Evolutionary conservation across 2,797 vertebrate species (phyloP), one percentile per base, ranked within the genome.

Genomic region (Antennarius maculatus): DNA sequence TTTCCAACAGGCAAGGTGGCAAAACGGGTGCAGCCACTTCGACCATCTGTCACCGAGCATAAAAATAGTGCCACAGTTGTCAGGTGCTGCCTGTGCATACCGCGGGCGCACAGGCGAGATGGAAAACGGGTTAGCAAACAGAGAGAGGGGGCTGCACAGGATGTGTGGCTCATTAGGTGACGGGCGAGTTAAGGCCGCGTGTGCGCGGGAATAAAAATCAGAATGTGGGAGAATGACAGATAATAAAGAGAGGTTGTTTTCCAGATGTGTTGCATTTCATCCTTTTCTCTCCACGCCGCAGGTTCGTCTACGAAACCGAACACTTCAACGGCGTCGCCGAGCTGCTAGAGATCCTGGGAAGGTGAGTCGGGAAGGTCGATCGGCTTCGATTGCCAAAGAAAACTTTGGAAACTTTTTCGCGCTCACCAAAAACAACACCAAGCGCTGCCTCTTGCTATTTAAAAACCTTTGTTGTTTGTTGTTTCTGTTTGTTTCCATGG

Each of bases 231-330:
- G 31, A 34, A 34, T 34, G 2, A 34, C 7, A 34, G 7, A 34
- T 34, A 34, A 34, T 8, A 14, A 5, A 43, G 13, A 43, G 42
- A 2, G 2, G 42, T 14, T 6, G 15, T 17, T 46, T 46, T 46
- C 23, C 49, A 3, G 17, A 2, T 53, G 63, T 46, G 6, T 10
- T 17, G 12, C 16, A 28, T 60, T 66, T 63, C 5, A 43, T 59
- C 0, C 16, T 17, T 48, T 57, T 56, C 9, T 43, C 31, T 81
- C 51, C 18, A 31, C 55, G 17, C 61, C 75, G 74, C 81, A 99
- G 97, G 93, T 99, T 97, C 93, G 97, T 99, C 87, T 99, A 98
- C 88, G 97, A 99, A 94, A 98, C 96, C 0, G 97, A 98, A 59
- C 97, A 96, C 89, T 99, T 98, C 88, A 99, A 99, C 66, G 97